Conservation (phyloP, 2,797 vertebrate genomes). For the Vireo griseus region DNA sequence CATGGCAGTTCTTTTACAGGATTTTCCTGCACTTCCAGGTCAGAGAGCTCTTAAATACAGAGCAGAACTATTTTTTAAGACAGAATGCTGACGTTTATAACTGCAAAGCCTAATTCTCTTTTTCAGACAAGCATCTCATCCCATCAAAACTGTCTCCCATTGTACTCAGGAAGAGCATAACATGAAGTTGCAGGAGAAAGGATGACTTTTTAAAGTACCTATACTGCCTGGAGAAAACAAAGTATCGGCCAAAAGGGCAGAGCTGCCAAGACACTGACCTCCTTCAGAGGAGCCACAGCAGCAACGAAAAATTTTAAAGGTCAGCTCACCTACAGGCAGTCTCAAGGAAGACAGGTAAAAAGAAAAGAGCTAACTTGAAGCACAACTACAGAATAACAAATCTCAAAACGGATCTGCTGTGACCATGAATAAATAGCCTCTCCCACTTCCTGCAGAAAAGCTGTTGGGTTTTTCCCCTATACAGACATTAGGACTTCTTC, state of each 20-base stretch:
- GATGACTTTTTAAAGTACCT: background rate
- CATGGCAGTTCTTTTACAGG: background rate
- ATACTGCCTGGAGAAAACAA: background rate
- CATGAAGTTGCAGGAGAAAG: background rate
- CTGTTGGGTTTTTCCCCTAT: accelerated
- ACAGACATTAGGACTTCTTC: background rate
- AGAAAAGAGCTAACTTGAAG: background rate
- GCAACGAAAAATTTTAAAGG: conserved; percentile 32
- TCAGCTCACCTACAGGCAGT: background rate
- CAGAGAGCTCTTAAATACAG: background rate
- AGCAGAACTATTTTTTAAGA: background rate
- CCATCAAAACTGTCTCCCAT: background rate
- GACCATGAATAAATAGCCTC: background rate
- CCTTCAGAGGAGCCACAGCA: background rate
- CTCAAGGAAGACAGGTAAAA: background rate
- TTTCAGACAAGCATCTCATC: background rate
- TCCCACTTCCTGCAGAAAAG: background rate
- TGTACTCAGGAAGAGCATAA: background rate
- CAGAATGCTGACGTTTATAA: background rate
- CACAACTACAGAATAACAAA: background rate
- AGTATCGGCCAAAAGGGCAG: conserved; percentile 1
- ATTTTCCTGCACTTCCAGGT: background rate
- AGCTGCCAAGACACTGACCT: background rate
- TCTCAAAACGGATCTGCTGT: background rate
- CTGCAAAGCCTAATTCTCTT: background rate